Evolutionary conservation across 2,797 vertebrate genomes (phyloP), one percentile per base, ranked within the genome.

Genomic region (Takifugu rubripes): DNA sequence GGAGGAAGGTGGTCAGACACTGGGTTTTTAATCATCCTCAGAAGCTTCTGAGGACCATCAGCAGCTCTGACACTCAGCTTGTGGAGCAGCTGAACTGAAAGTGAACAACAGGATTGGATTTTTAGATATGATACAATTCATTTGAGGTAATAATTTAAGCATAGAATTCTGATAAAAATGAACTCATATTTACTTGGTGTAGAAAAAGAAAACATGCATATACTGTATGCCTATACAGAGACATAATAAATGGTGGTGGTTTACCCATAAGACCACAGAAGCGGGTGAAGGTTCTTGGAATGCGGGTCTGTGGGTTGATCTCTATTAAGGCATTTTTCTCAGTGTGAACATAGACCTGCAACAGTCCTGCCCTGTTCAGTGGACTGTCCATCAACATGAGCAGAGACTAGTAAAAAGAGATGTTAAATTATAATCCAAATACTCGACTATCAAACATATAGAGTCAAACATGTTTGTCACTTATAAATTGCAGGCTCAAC

Each of bases 331-430:
- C 94, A 0, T 99, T 98, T 72, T 94, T 96, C 86, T 94, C 93
- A 0, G 96, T 99, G 59, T 96, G 96, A 78, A 99, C 88, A 51
- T 98, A 99, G 61, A 99, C 97, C 75, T 99, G 96, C 9, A 99
- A 89, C 52, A 98, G 84, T 26, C 96, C 97, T 1, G 97, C 96
- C 64, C 97, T 90, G 73, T 99, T 99, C 82, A 99, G 81, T 0
- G 96, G 97, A 78, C 97, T 99, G 88, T 99, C 96, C 94, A 98
- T 93, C 66, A 99, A 85, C 97, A 99, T 99, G 52, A 99, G 88
- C 48, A 99, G 87, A 59, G 79, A 84, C 92, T 93, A 64, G 29
- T 5, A 5, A 68, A 64, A 53, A 0, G 52, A 62, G 5, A 31
- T 46, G 44, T 3, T 3, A 46, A 46, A 21, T 7, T n/a, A 7